Conservation (phyloP, 2,797 vertebrate genomes). For the Periophthalmus magnuspinnatus region DNA sequence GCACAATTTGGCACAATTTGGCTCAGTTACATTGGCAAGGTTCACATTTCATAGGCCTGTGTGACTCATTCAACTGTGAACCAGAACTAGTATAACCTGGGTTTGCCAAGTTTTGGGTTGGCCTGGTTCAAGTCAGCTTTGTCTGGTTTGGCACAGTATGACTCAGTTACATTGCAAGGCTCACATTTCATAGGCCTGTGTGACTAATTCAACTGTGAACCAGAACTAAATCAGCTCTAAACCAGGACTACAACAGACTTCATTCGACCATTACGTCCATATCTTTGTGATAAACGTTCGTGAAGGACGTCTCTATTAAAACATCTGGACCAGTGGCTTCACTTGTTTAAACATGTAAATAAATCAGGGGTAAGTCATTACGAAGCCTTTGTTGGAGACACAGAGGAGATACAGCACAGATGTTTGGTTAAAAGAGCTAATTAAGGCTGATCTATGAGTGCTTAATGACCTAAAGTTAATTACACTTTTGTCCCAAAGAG, state of each 20-base stretch:
- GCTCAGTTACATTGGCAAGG: too few relatives aligned
- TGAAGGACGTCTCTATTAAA: not conserved
- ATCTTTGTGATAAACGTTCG: not conserved
- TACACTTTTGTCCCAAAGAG: slow-evolving; percentile 5
- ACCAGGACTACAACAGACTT: not conserved
- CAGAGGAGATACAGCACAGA: not conserved
- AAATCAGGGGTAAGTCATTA: slow-evolving; percentile 1
- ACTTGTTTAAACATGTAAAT: slow-evolving; percentile 3
- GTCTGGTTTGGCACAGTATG: too few relatives aligned
- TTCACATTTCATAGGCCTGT: too few relatives aligned
- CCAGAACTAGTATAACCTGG: too few relatives aligned
- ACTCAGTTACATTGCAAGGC: too few relatives aligned
- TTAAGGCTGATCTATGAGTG: not conserved
- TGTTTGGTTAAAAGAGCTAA: not conserved
- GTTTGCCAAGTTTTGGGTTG: too few relatives aligned
- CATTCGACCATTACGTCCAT: not conserved
- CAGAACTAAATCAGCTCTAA: not conserved
- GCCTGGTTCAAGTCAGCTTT: too few relatives aligned
- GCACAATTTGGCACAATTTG: too few relatives aligned
- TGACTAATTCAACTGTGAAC: not conserved
- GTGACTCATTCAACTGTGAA: not conserved
- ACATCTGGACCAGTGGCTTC: not conserved
- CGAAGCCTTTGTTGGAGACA: not conserved
- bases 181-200: too few relatives aligned
- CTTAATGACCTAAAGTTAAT: slow-evolving; percentile 5